Conservation (phyloP, 1,140 invertebrate species). For the Nixonia krombeini region DNA sequence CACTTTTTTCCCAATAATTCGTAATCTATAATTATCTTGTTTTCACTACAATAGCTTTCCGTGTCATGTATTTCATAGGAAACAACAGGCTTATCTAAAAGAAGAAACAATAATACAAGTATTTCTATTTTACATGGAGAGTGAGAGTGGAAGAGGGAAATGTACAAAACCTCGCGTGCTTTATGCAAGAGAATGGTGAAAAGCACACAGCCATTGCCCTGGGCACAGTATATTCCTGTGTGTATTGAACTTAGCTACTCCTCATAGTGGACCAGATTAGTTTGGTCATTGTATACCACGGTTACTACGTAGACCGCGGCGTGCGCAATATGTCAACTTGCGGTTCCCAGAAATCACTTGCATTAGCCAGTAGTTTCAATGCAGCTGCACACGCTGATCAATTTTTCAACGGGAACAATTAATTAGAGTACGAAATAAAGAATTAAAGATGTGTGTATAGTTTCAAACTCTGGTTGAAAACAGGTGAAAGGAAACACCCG, state of each 20-base stretch:
- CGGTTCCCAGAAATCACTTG: constrained; percentile 25
- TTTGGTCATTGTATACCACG: constrained; percentile 57
- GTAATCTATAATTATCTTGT: too few species aligned
- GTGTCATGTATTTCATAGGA: too few species aligned
- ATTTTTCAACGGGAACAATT: too few species aligned
- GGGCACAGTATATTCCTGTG: constrained; percentile 53
- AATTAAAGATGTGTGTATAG: too few species aligned
- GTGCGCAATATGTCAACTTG: constrained; percentile 55
- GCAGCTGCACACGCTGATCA: constrained; percentile 20
- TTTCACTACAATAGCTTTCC: too few species aligned
- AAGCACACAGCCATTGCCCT: constrained; percentile 45
- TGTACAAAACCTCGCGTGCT: too few species aligned
- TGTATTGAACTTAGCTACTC: constrained; percentile 61
- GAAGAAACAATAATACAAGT: too few species aligned
- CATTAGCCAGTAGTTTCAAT: background rate
- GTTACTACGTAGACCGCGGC: constrained; percentile 29
- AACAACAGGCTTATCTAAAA: background rate
- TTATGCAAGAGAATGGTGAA: constrained; percentile 56
- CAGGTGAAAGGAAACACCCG: too few species aligned
- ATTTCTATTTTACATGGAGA: too few species aligned
- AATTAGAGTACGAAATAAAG: too few species aligned
- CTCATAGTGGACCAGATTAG: constrained; percentile 57
- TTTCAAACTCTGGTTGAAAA: too few species aligned
- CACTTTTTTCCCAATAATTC: too few species aligned
- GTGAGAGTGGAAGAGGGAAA: background rate